Evolutionary conservation across 2,113 vertebrate species (phyloP), one percentile per base, ranked within the genome.

Genomic region (Formicarius rufipectus): DNA sequence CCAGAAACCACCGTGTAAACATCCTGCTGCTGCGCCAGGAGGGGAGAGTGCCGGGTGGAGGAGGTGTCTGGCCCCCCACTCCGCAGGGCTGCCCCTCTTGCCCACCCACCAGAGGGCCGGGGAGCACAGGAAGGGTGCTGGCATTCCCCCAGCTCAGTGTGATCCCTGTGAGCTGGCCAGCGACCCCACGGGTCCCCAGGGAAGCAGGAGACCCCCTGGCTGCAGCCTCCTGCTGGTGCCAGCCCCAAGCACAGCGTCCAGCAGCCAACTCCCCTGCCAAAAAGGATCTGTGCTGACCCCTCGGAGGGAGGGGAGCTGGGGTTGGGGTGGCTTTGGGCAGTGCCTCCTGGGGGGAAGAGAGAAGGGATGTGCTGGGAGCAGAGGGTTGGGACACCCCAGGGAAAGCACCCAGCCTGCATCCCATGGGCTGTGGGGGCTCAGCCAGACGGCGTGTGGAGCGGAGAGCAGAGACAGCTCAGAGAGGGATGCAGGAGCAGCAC

Each of bases 1-100:
- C 60, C 95, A 96, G 91, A 79, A 95, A 87, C 84, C 14, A 0
- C 90, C 80, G 23, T 23, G 52, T 95, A 97, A 97, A 96, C 96
- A 95, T 94, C 96, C 95, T 93, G 91, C 87, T 1, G 79, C 18
- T 62, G 72, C 8, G 0, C 44, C 44, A 17, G 71, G 64, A 80
- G 64, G 82, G 58, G 81, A 30, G 45, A 60, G 33, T 3, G 28
- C 14, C 4, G 0, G 9, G 58, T 4, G 63, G 76, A 77, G 68
- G 77, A 71, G 12, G 59, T 50, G 30, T 63, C 47, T 14, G 10
- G 44, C 89, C 66, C 71, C 89, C 66, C 5, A 7, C 76, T 24
- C 72, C 5, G 81, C 76, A 27, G 44, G 25, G 27, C 44, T 86
- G 67, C 5, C 2, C 45, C 40, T 78, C 45, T 28, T 42, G 50